Conservation (phyloP, 2,113 vertebrate species). For the Macquaria australasica region DNA sequence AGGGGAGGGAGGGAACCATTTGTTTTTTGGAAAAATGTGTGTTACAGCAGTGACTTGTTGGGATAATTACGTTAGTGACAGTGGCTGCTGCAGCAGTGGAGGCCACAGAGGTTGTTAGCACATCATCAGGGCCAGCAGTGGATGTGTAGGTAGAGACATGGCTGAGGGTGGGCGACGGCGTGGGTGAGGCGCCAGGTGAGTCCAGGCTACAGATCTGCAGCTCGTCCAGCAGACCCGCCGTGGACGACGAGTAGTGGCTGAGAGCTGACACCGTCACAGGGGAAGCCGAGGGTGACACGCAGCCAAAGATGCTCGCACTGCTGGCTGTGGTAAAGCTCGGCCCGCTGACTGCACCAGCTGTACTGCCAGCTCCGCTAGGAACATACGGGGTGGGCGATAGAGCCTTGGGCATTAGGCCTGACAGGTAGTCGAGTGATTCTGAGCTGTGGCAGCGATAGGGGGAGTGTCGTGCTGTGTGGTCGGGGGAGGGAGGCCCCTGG, state of each 20-base stretch:
- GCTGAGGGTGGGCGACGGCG: constrained; percentile 91
- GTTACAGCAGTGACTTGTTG: constrained; percentile 73
- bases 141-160: constrained; percentile 86
- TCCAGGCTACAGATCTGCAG: constrained; percentile 88
- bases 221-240: constrained; percentile 88
- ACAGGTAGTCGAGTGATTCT: constrained; percentile 83
- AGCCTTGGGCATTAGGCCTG: constrained; percentile 81
- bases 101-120: constrained; percentile 84
- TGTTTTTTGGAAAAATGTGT: constrained; percentile 54
- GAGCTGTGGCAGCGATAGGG: constrained; percentile 81
- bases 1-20: constrained; percentile 27
- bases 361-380: constrained; percentile 60
- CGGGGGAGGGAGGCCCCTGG: constrained; percentile 68
- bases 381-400: constrained; percentile 79
- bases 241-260: constrained; percentile 90
- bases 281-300: constrained; percentile 76
- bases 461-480: constrained; percentile 68
- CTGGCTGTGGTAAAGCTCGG: constrained; percentile 36
- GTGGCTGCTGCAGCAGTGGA: constrained; percentile 78
- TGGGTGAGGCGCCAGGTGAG: constrained; percentile 87
- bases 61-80: constrained; percentile 92
- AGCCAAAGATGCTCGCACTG: constrained; percentile 55
- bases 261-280: constrained; percentile 87
- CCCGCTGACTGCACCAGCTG: constrained; percentile 51
- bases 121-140: constrained; percentile 85